Percentiles rank a stretch among this genome's conserved stretches.
phyloP scores from a whole-genome alignment of 1,140 invertebrate species.

The Conus ventricosus region DNA sequence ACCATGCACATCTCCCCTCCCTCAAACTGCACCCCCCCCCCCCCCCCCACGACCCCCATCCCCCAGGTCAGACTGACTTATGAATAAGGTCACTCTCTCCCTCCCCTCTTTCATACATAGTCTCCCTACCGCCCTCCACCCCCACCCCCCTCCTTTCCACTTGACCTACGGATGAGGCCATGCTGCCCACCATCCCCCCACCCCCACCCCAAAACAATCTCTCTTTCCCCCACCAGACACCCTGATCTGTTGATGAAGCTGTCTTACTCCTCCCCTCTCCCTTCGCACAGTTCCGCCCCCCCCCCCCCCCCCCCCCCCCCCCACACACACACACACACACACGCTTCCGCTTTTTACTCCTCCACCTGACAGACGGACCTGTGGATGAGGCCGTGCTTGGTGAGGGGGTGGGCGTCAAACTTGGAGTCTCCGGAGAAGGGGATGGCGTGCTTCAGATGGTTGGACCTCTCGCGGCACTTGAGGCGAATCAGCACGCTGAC shows the following conservation, averaged over 20 bases:
- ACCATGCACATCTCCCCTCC: no score
- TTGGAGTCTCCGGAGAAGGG: conserved; percentile 44
- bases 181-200: background rate
- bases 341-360: no score
- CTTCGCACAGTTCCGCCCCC: background rate
- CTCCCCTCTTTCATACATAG: no score
- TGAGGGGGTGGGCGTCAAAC: conserved; percentile 39
- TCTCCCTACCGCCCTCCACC: no score
- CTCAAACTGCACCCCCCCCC: no score
- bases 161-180: no score
- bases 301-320: no score
- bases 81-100: no score
- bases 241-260: background rate
- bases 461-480: conserved; percentile 3
- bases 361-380: conserved; percentile 14
- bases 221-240: background rate
- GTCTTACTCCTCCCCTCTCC: background rate
- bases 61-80: no score
- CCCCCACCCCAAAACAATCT: background rate
- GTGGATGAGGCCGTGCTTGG: conserved; percentile 39
- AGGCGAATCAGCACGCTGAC: conserved; percentile 38
- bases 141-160: no score
- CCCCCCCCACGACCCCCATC: no score
- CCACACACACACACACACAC: background rate
- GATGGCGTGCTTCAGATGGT: conserved; percentile 37